phyloP scores from a whole-genome alignment of 2,797 vertebrate species.

The Manis javanica region DNA sequence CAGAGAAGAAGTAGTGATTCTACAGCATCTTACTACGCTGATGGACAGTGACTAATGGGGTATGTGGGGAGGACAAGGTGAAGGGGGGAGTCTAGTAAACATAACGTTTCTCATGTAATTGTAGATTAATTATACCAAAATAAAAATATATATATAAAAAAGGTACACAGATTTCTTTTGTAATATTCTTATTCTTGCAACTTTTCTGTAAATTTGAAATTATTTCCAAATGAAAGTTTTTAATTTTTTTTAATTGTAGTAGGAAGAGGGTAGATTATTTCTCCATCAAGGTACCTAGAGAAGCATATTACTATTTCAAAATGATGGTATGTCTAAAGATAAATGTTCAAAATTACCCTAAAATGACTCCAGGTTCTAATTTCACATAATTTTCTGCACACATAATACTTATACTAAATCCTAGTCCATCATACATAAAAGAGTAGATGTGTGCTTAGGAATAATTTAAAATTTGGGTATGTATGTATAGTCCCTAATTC shows the following conservation, averaged over 20 bases:
- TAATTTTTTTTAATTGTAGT: background rate
- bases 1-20: no score
- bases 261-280: background rate
- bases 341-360: background rate
- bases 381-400: background rate
- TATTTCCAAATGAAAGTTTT: background rate
- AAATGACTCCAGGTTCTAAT: background rate
- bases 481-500: background rate
- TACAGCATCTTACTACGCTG: no score
- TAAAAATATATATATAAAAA: background rate
- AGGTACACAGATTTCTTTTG: background rate
- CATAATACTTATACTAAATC: background rate
- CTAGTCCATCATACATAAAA: background rate
- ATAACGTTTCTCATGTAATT: no score
- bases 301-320: background rate
- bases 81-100: no score
- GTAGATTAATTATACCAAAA: no score
- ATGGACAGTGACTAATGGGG: no score
- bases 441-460: background rate
- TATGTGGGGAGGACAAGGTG: no score
- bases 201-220: background rate
- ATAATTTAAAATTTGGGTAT: background rate
- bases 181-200: background rate
- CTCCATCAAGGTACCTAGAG: background rate
- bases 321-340: background rate